A percentile compares a stretch with the other conserved stretches of the same genome.
These are phyloP conservation scores for Megaleporinus macrocephalus DNA, from an alignment of 2,113 vertebrate species.

Conservation along the genomic window DNA sequence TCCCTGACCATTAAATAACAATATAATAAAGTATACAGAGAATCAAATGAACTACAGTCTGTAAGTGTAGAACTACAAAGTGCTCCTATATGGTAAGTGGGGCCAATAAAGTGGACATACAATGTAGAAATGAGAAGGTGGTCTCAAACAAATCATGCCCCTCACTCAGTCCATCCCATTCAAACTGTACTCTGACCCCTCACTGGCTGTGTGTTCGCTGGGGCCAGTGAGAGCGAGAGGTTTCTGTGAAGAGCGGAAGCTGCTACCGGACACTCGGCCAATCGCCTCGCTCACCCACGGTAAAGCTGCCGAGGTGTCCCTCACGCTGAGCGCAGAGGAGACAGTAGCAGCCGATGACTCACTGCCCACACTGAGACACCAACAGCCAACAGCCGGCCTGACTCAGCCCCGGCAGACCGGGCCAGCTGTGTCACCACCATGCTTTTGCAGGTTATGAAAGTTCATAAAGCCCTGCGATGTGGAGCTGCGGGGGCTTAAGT, in stretches of 20 bases:
- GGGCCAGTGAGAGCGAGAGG: neutral
- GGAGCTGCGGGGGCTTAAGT: neutral
- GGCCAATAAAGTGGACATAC: no score
- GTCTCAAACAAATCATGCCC: no score
- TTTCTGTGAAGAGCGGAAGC: neutral
- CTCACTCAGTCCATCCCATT: neutral
- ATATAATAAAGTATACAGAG: no score
- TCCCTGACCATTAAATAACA: no score
- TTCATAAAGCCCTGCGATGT: neutral
- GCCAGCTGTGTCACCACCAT: neutral
- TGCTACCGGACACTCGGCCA: neutral
- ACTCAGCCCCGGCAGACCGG: neutral
- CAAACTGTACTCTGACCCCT: neutral
- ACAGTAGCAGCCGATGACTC: slow-evolving; percentile 36
- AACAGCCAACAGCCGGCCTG: neutral
- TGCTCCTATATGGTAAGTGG: no score
- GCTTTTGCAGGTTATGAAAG: neutral
- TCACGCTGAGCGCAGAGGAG: slow-evolving; percentile 52
- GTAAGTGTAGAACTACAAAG: no score
- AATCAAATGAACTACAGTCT: no score
- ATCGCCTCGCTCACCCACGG: slow-evolving; percentile 53
- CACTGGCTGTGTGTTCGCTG: neutral
- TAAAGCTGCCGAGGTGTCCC: slow-evolving; percentile 70
- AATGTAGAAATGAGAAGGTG: no score
- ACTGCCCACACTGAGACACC: neutral